These are phyloP conservation scores for Dallia pectoralis DNA, from an alignment of 2,797 vertebrate genomes.

Conservation along the genomic window DNA sequence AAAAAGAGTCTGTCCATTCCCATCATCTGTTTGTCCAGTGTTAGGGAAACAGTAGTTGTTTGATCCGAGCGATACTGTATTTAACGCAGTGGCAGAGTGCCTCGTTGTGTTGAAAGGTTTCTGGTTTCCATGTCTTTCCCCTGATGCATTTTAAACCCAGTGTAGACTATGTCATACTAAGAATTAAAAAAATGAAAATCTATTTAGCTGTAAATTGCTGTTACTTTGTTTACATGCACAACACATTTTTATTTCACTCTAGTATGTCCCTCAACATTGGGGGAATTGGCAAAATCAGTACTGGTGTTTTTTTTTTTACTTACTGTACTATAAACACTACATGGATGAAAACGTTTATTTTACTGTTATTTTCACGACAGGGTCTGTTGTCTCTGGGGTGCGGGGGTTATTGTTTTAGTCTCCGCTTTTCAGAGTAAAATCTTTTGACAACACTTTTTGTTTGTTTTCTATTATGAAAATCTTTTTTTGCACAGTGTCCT, in stretches of 20 bases:
- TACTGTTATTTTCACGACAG: constrained; percentile 61
- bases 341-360: constrained; percentile 56
- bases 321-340: constrained; percentile 63
- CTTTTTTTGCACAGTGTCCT: constrained; percentile 69
- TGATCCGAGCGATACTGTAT: constrained; percentile 30
- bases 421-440: constrained; percentile 19
- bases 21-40: constrained; percentile 38
- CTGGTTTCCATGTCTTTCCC: constrained; percentile 43
- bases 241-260: constrained; percentile 38
- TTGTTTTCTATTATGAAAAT: constrained; percentile 65
- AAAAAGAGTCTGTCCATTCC: constrained; percentile 21
- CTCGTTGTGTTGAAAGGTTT: constrained; percentile 31
- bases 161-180: constrained; percentile 55
- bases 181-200: constrained; percentile 67
- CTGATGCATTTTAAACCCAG: constrained; percentile 53
- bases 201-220: constrained; percentile 72
- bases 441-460: constrained; percentile 42
- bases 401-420: constrained; percentile 18
- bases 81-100: constrained; percentile 29
- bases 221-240: constrained; percentile 58
- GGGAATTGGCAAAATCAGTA: constrained; percentile 43
- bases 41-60: constrained; percentile 49
- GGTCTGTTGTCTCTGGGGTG: constrained; percentile 52
- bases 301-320: constrained; percentile 55
- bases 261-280: constrained; percentile 55